Conservation (phyloP, 1,140 invertebrate genomes). For the Conus betulinus region DNA sequence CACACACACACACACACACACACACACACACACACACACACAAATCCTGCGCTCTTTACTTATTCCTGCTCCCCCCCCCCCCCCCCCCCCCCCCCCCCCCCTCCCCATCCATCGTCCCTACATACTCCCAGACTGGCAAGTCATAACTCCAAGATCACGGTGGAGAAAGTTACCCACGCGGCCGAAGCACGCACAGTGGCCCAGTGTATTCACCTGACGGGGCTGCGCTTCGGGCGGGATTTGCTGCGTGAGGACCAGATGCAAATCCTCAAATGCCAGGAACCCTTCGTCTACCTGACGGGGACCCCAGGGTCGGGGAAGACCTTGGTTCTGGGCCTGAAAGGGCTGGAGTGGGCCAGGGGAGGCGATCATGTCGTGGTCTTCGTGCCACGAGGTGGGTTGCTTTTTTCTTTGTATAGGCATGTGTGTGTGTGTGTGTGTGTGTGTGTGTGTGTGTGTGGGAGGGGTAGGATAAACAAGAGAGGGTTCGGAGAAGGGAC, state of each 20-base stretch:
- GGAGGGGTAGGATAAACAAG: too few relatives aligned
- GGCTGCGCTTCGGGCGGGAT: not conserved
- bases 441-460: too few relatives aligned
- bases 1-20: too few relatives aligned
- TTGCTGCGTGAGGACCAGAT: not conserved
- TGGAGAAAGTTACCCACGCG: not conserved
- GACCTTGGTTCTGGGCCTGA: constrained; percentile 11
- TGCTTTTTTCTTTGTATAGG: too few relatives aligned
- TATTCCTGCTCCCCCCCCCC: too few relatives aligned
- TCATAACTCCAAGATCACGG: not conserved
- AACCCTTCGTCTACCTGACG: not conserved
- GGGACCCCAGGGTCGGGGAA: constrained; percentile 13
- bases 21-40: too few relatives aligned
- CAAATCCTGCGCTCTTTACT: too few relatives aligned
- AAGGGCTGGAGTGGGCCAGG: constrained; percentile 7
- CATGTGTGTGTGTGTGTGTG: too few relatives aligned
- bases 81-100: not conserved
- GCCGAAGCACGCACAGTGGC: constrained; percentile 6
- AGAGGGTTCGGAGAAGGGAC: too few relatives aligned
- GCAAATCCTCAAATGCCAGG: not conserved
- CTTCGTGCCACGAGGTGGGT: not conserved
- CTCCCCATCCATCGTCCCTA: not conserved
- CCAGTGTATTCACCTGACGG: constrained; percentile 6
- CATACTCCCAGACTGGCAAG: not conserved
- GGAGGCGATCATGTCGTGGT: not conserved